Evolutionary conservation across 2,888 invertebrate species (phyloP).

Genomic region (Folsomia candida): DNA sequence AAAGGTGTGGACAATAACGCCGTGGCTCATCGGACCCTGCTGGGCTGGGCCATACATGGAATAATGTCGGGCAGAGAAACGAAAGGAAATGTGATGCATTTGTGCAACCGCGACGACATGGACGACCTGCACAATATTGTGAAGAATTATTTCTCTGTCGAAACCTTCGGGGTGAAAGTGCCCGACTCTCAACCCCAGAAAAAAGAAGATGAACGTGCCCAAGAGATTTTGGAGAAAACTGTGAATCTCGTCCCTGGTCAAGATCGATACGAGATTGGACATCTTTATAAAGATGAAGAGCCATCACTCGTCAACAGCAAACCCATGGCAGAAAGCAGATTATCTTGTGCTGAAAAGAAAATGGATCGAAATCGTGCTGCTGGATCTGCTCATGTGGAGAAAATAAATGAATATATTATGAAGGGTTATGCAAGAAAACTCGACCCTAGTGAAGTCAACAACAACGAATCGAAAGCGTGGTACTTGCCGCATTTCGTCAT

Average conservation of each 20-base stretch:
- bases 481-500: slow-evolving; percentile 44
- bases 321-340: slow-evolving; percentile 4
- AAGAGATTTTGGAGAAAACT: neutral
- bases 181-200: neutral
- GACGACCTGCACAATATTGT: neutral
- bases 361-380: slow-evolving; percentile 18
- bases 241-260: too few relatives aligned
- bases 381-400: slow-evolving; percentile 5
- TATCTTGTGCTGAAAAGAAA: slow-evolving; percentile 6
- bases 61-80: neutral
- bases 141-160: neutral
- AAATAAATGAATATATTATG: slow-evolving; percentile 11
- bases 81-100: neutral
- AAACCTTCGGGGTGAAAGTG: slow-evolving; percentile 5
- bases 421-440: slow-evolving; percentile 19
- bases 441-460: neutral
- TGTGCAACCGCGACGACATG: neutral
- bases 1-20: too few relatives aligned
- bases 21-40: neutral
- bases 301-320: slow-evolving; percentile 13
- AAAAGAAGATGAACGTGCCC: slow-evolving; percentile 4
- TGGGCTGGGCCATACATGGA: slow-evolving; percentile 30
- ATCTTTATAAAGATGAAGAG: slow-evolving; percentile 22
- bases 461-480: slow-evolving; percentile 12
- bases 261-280: slow-evolving; percentile 19